A percentile compares a stretch with the other conserved stretches of the same genome.
Conservation (phyloP, 2,797 vertebrate species). For the Acanthiza pusilla region DNA sequence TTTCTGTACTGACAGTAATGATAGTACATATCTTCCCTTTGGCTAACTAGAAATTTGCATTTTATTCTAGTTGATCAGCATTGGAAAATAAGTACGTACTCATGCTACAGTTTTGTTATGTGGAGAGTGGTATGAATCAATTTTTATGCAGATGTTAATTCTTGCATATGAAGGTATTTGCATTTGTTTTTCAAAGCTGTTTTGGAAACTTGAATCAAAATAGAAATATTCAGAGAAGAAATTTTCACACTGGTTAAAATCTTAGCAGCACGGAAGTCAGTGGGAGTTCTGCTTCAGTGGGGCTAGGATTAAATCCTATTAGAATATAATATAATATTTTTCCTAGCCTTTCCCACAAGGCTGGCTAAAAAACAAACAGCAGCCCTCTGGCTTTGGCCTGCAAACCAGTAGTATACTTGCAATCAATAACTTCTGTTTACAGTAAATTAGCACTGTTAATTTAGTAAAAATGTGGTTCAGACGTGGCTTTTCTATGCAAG, state of each 20-base stretch:
- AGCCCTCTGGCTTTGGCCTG: background rate
- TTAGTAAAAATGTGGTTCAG: background rate
- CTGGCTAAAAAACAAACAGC: background rate
- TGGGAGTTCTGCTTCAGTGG: slow-evolving; percentile 22
- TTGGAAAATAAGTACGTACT: slow-evolving; percentile 13
- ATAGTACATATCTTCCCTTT: background rate
- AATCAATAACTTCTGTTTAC: background rate
- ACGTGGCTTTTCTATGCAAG: background rate
- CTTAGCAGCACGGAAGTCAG: background rate
- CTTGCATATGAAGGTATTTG: slow-evolving; percentile 37
- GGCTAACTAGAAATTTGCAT: background rate
- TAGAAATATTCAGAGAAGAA: background rate
- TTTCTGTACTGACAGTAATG: slow-evolving; percentile 28
- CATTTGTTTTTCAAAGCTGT: slow-evolving; percentile 31
- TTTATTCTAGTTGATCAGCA: slow-evolving; percentile 12
- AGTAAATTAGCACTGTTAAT: background rate
- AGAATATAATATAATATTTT: background rate
- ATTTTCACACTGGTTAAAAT: background rate
- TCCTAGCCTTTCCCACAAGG: background rate
- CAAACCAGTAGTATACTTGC: background rate
- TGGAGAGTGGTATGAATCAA: background rate
- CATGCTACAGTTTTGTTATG: background rate
- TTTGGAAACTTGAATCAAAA: slow-evolving; percentile 31
- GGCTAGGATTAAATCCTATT: slow-evolving; percentile 12
- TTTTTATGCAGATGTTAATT: slow-evolving; percentile 48